These are phyloP conservation scores for Psylliodes chrysocephalus DNA, from an alignment of 2,888 invertebrate genomes.

Conservation along the genomic window DNA sequence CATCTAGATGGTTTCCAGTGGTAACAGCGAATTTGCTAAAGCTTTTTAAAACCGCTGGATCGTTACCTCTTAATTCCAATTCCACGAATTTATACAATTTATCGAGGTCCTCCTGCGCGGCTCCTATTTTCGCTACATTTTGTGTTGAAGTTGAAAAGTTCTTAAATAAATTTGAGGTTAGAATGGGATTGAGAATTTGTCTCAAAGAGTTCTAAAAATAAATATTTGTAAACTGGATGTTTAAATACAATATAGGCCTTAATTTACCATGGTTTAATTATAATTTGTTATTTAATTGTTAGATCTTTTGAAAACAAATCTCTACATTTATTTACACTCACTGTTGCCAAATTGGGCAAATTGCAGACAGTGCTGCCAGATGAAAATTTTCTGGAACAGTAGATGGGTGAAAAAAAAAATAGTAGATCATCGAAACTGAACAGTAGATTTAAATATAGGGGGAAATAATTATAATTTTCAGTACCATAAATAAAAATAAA, in stretches of 20 bases:
- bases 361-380: too few relatives aligned
- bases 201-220: background rate
- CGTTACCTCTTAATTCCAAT: conserved; percentile 88
- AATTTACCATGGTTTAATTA: too few relatives aligned
- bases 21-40: conserved; percentile 86
- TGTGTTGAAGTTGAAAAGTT: background rate
- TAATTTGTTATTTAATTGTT: too few relatives aligned
- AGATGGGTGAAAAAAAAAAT: too few relatives aligned
- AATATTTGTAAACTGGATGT: background rate
- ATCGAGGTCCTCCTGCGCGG: conserved; percentile 67
- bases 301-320: too few relatives aligned
- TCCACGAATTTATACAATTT: conserved; percentile 85
- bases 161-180: background rate
- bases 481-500: too few relatives aligned
- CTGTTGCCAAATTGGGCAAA: too few relatives aligned
- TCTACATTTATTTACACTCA: too few relatives aligned
- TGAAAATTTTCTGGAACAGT: too few relatives aligned
- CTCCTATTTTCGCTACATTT: background rate
- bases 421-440: too few relatives aligned
- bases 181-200: background rate
- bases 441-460: too few relatives aligned
- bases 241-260: background rate
- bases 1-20: conserved; percentile 83
- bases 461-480: too few relatives aligned
- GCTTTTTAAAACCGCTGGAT: conserved; percentile 87